These are phyloP conservation scores for Tyrannus savana DNA, from an alignment of 2,113 vertebrate species.

Conservation along the genomic window DNA sequence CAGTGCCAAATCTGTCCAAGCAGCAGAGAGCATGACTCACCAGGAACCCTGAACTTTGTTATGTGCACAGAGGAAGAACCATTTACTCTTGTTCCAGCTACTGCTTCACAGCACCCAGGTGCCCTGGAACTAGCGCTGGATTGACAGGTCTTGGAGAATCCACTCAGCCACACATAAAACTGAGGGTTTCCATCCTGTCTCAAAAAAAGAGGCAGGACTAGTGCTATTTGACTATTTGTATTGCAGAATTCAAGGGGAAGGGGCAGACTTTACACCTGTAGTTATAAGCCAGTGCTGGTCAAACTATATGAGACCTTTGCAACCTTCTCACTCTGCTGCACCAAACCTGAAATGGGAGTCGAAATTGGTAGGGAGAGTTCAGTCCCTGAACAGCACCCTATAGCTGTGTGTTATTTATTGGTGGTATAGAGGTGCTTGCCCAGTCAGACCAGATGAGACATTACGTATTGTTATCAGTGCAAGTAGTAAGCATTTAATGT, in stretches of 20 bases:
- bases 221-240: background rate
- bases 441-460: background rate
- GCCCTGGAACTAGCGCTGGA: background rate
- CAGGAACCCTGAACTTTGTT: background rate
- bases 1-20: background rate
- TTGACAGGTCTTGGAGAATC: background rate
- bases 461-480: constrained; percentile 15
- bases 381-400: background rate
- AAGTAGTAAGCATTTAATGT: background rate
- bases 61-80: background rate
- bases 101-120: background rate
- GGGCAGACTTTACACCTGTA: background rate
- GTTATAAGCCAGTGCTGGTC: background rate
- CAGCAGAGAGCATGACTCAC: background rate
- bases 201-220: background rate
- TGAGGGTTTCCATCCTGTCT: background rate
- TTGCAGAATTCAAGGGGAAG: background rate
- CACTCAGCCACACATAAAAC: background rate
- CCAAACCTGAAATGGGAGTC: background rate
- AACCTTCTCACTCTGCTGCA: background rate
- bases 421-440: background rate
- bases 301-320: background rate
- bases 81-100: background rate
- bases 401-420: background rate
- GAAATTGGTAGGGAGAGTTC: background rate